These are phyloP conservation scores for Gobio occitaniae DNA, from an alignment of 2,797 vertebrate species.

Conservation along the genomic window DNA sequence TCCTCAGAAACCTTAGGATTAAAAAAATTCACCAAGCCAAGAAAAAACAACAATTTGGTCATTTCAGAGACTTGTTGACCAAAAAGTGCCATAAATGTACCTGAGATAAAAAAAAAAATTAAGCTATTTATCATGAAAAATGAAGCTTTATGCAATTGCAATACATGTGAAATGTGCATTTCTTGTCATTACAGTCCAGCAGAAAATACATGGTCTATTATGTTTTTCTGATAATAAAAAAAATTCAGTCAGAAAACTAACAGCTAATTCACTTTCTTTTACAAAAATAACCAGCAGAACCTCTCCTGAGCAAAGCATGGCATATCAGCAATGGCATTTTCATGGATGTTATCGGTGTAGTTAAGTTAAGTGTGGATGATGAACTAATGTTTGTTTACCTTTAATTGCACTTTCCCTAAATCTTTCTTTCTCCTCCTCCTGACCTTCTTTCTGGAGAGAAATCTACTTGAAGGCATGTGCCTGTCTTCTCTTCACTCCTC, in stretches of 20 bases:
- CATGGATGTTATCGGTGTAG: not conserved
- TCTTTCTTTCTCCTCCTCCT: constrained; percentile 24
- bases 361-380: not conserved
- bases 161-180: not conserved
- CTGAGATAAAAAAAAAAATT: too few species aligned
- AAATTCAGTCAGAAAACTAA: not conserved
- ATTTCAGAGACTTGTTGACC: not conserved
- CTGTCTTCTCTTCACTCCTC: constrained; percentile 50
- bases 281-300: not conserved
- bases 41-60: not conserved
- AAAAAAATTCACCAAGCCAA: not conserved
- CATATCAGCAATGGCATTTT: not conserved
- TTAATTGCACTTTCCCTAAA: constrained; percentile 5
- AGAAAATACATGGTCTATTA: not conserved
- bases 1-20: not conserved
- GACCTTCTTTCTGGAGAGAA: constrained; percentile 30
- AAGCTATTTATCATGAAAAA: not conserved
- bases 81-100: not conserved
- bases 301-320: not conserved
- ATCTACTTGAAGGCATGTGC: constrained; percentile 50
- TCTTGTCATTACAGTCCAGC: not conserved
- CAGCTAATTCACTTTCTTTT: not conserved
- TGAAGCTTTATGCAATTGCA: not conserved
- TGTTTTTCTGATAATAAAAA: not conserved
- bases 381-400: constrained; percentile 11